Base-by-base conservation (phyloP, 2,888 invertebrate genomes). In the Frankliniella intonsa region DNA sequence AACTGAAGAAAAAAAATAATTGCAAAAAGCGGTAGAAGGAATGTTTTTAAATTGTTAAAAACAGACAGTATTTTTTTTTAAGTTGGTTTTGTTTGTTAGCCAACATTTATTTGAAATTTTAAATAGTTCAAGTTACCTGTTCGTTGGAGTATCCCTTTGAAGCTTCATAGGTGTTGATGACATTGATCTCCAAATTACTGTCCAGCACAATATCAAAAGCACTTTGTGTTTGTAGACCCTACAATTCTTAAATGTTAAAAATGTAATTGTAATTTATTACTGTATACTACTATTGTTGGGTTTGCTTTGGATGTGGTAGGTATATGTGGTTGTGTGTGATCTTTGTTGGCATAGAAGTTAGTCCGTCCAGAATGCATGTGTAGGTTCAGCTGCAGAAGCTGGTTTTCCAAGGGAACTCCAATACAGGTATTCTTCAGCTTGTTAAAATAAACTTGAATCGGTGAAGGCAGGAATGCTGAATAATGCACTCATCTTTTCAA, bases 151-250 rank as follows among this genome's bases (percentile, higher is more conserved):
- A 25, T 76, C 69, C n/a, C 25, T 22, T 25, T 25, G 69, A 22
- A 76, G 22, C 25, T 11, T 76, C 9, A 22, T 76, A 25, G 25
- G 69, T 76, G 22, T 22, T 76, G 69, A 12, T 76, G 22, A 76
- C 25, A 76, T 76, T 76, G 69, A 76, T 76, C 69, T 76, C 69
- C 8, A 76, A 76, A 76, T 76, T 76, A 12, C 25, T 76, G 69
- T 76, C 69, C 69, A 76, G 9, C 22, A 62, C n/a, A 62, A 12
- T n/a, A 62, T 38, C 38, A n/a, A 17, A 62, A 19, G n/a, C 62
- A 62, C n/a, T 62, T 17, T 62, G n/a, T 62, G 62, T 62, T 62
- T 19, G n/a, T 62, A 19, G n/a, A 62, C 17, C n/a, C 62, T 19
- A 62, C 19, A 19, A n/a, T 62, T 62, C 62, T 62, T 7, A 17